A percentile compares a stretch with the other conserved stretches of the same genome.
Conservation (phyloP, 2,888 invertebrate species). For the Pegoplata infirma region DNA sequence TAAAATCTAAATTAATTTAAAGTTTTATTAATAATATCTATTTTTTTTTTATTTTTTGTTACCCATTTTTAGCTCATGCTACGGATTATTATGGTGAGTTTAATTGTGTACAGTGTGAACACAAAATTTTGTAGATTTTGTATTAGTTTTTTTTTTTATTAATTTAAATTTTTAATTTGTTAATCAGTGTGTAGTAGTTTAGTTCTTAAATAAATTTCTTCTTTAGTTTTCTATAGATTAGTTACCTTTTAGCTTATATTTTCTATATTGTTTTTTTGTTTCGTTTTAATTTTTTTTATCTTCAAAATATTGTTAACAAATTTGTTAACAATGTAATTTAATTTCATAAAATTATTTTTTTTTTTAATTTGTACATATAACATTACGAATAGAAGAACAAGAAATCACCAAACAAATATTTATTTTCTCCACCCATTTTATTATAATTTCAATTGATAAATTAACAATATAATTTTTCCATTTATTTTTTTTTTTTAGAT, state of each 20-base stretch:
- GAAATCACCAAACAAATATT: constrained; percentile 57
- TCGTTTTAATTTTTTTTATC: constrained; percentile 63
- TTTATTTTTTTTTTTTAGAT: constrained; percentile 54
- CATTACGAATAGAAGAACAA: constrained; percentile 50
- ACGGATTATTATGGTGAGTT: constrained; percentile 99
- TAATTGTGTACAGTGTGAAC: constrained; percentile 80
- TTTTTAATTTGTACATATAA: constrained; percentile 61
- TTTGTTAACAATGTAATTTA: constrained; percentile 38
- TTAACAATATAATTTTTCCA: constrained; percentile 66
- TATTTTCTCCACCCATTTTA: constrained; percentile 72
- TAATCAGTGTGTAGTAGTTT: constrained; percentile 30
- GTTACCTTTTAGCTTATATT: constrained; percentile 45
- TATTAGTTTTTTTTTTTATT: constrained; percentile 35
- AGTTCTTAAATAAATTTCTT: constrained; percentile 31
- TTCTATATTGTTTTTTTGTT: constrained; percentile 60
- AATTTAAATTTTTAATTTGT: constrained; percentile 46
- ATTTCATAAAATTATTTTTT: too few relatives aligned
- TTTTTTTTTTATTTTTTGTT: constrained; percentile 72
- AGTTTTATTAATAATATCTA: constrained; percentile 62
- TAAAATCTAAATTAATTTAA: constrained; percentile 4
- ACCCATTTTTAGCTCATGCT: constrained; percentile 88
- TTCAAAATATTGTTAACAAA: constrained; percentile 58
- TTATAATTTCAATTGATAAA: constrained; percentile 71
- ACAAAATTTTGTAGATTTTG: constrained; percentile 72
- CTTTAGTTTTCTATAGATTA: not conserved